A percentile compares a stretch with the other conserved stretches of the same genome.
Evolutionary conservation across 2,113 vertebrate species (phyloP).

Genomic region (Larimichthys crocea): DNA sequence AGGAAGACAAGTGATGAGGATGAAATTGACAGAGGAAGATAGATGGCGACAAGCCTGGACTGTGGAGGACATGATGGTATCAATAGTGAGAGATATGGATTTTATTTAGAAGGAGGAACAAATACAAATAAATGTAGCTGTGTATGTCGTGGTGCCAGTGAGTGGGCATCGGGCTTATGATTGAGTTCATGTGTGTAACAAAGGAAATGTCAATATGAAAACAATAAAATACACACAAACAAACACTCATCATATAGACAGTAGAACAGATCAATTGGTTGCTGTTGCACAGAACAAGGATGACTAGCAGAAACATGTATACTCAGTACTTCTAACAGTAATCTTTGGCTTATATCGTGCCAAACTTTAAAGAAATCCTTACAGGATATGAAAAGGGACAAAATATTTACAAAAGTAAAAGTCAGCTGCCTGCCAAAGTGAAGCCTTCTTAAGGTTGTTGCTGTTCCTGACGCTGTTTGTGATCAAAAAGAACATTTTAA

Average conservation of each 20-base stretch:
- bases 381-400: background rate
- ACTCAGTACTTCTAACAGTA: too few species aligned
- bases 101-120: slow-evolving; percentile 42
- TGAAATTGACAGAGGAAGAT: slow-evolving; percentile 68
- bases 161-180: slow-evolving; percentile 12
- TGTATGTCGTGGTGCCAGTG: background rate
- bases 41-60: slow-evolving; percentile 52
- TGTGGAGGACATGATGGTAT: slow-evolving; percentile 64
- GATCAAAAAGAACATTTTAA: background rate
- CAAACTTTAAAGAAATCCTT: background rate
- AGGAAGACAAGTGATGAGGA: slow-evolving; percentile 70
- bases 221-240: slow-evolving; percentile 3
- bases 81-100: slow-evolving; percentile 60
- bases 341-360: background rate
- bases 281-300: background rate
- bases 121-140: slow-evolving; percentile 48
- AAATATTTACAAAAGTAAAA: background rate
- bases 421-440: background rate
- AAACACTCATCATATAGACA: background rate
- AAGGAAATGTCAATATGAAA: slow-evolving; percentile 34
- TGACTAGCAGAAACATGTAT: background rate
- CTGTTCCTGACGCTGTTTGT: background rate
- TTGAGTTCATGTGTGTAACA: slow-evolving; percentile 19
- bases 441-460: background rate
- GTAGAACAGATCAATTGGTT: background rate